Evolutionary conservation across 1,140 invertebrate genomes (phyloP).

Genomic region (Nephila pilipes): DNA sequence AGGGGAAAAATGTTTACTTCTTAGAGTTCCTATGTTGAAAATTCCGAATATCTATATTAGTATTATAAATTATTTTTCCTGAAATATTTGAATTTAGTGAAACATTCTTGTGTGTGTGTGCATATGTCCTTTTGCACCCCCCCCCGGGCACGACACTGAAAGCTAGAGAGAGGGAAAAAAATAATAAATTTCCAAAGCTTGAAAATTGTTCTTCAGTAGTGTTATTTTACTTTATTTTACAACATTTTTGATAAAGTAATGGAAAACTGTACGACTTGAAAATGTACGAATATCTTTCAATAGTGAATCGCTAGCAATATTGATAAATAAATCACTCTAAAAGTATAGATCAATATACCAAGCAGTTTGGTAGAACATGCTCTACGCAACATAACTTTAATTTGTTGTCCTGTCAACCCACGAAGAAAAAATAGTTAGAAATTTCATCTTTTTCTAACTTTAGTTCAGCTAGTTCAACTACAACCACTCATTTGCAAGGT

Average conservation of each 20-base stretch:
- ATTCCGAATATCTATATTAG: no score
- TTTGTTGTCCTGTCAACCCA: slow-evolving; percentile 52
- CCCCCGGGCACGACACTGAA: no score
- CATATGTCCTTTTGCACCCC: no score
- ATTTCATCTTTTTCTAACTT: slow-evolving; percentile 61
- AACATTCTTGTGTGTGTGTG: no score
- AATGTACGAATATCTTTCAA: neutral
- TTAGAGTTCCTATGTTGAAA: no score
- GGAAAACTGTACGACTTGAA: neutral
- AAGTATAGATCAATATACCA: slow-evolving; percentile 39
- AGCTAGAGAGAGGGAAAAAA: no score
- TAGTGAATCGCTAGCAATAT: neutral
- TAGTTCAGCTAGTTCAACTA: slow-evolving; percentile 34
- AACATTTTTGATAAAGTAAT: neutral
- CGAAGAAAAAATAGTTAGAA: slow-evolving; percentile 10
- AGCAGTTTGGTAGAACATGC: slow-evolving; percentile 4
- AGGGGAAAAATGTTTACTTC: no score
- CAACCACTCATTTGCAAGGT: slow-evolving; percentile 40
- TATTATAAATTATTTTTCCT: no score
- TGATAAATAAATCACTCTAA: slow-evolving; percentile 34
- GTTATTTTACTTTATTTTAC: neutral
- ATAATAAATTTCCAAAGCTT: no score
- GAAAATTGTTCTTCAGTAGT: no score
- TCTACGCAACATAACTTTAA: slow-evolving; percentile 41
- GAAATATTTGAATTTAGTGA: no score